Conservation (phyloP, 1,140 invertebrate genomes). For the Lanistes nyassanus region DNA sequence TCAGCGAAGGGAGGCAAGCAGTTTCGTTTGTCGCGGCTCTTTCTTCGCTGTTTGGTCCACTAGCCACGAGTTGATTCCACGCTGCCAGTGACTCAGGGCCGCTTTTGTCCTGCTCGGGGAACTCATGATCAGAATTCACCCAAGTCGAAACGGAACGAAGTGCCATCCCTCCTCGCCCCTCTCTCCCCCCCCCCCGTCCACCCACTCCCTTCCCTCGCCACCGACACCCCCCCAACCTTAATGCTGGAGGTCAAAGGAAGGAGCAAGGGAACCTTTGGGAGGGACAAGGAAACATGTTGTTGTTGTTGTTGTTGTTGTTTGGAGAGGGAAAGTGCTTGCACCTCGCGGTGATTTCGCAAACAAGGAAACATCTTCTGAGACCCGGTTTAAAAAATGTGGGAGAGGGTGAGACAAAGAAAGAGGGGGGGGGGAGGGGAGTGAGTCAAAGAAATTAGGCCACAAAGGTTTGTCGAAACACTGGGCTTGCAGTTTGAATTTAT, state of each 20-base stretch:
- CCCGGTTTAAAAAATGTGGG: no score
- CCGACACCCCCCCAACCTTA: not conserved
- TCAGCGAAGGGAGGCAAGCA: not conserved
- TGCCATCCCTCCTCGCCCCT: not conserved
- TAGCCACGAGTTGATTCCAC: no score
- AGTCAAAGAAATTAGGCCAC: no score
- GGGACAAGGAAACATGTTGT: slow-evolving; percentile 2
- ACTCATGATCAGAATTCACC: not conserved
- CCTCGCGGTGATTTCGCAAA: no score
- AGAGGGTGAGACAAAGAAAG: not conserved
- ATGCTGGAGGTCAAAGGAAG: not conserved
- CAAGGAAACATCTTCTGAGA: no score
- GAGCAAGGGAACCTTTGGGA: not conserved
- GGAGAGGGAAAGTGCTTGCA: no score
- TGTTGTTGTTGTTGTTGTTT: no score
- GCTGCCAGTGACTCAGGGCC: not conserved
- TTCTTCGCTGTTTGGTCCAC: no score
- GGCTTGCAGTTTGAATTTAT: no score
- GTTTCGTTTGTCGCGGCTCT: no score
- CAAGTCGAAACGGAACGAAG: not conserved
- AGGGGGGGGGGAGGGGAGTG: not conserved
- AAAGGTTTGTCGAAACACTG: no score
- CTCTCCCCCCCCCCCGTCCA: not conserved
- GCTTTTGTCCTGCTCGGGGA: not conserved
- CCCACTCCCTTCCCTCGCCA: not conserved